phyloP scores from a whole-genome alignment of 1,140 invertebrate genomes.

The Drosophila baimaii region DNA sequence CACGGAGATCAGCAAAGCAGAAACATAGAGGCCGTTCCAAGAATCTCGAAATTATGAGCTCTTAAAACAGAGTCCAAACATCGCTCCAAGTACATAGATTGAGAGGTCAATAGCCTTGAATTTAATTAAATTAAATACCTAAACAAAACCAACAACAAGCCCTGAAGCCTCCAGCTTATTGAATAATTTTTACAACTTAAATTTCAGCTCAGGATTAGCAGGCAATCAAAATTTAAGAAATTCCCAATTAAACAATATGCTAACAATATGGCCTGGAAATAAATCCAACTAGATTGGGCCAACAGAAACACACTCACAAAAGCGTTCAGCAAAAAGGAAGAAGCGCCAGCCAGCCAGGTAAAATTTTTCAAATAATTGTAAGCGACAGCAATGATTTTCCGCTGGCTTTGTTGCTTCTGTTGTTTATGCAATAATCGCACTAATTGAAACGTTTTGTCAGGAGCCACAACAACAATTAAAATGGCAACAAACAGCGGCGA shows the following conservation, averaged over 20 bases:
- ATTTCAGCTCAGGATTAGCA: no score
- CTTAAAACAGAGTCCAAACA: constrained; percentile 11
- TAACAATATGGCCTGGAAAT: neutral
- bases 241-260: neutral
- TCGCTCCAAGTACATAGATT: no score
- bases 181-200: no score
- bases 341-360: constrained; percentile 19
- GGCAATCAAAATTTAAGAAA: neutral
- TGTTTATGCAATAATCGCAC: constrained; percentile 52
- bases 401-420: constrained; percentile 32
- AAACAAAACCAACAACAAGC: no score
- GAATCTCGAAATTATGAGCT: neutral
- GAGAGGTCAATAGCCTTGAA: no score
- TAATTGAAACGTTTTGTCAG: constrained; percentile 54
- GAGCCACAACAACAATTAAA: constrained; percentile 17
- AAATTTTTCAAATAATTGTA: constrained; percentile 12
- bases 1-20: neutral
- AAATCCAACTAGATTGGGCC: neutral
- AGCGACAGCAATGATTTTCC: constrained; percentile 35
- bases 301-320: constrained; percentile 19
- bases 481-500: constrained; percentile 30
- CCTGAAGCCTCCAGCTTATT: no score
- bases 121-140: no score
- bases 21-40: neutral
- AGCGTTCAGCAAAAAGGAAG: constrained; percentile 20